Base-by-base conservation (phyloP, 2,888 invertebrate species). In the Platerodrilus igneus region DNA sequence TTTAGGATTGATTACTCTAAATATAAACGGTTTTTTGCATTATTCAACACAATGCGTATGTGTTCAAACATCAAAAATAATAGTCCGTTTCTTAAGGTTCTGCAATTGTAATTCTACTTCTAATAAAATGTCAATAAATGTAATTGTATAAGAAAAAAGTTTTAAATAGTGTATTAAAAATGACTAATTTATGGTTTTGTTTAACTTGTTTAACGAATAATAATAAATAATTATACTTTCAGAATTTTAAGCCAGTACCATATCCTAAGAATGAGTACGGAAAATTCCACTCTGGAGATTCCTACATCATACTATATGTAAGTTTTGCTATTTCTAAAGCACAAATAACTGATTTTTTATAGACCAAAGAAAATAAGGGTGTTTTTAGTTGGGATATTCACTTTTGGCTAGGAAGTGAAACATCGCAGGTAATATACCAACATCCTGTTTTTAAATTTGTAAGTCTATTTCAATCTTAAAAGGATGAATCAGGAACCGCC, bases 371-470 rank as follows among this genome's bases (percentile, higher is more conserved):
- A 33, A 78, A 77, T 56, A 73, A 73, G 40, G 79, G 78, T 53
- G 71, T 74, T n/a, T 67, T 82, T 7, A 71, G 76, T 14, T 90
- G 88, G 84, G 85, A 92, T 61, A 79, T 90, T 31, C 87, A 90
- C 67, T 92, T 86, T 69, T 92, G 92, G 91, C 74, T 92, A 23
- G 92, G 91, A 19, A 77, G 77, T 23, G 76, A 86, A 57, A 86
- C 87, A 0, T 77, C 81, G 0, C 83, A 83, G 67, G 78, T 77
- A 60, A 58, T 50, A n/a, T n/a, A n/a, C n/a, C n/a, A n/a, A 7
- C 5, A 7, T 19, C n/a, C n/a, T 25, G 6, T 25, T 5, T 9
- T 25, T 25, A 6, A 25, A 25, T 7, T 7, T 7, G 6, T 8
- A 30, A 19, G 9, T 36, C 36, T 28, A 36, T 41, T n/a, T 43